Percentiles rank a stretch among this genome's conserved stretches.
These are phyloP conservation scores for Stratiomys singularior DNA, from an alignment of 2,888 invertebrate species.

Conservation along the genomic window DNA sequence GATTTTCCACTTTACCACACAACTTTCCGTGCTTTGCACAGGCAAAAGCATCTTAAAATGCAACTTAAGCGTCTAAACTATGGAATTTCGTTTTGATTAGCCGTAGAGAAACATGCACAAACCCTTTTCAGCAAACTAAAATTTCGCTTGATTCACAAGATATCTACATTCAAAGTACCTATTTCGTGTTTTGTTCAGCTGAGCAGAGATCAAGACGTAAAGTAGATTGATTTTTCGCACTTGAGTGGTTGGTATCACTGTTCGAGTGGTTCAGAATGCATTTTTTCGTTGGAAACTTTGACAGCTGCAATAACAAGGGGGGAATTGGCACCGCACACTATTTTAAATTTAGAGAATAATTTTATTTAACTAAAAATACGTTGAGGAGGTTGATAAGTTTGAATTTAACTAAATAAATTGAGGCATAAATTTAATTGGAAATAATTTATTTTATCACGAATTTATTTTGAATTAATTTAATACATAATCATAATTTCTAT, in stretches of 20 bases:
- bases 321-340: too few relatives aligned
- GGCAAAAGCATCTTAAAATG: not conserved
- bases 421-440: too few relatives aligned
- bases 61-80: not conserved
- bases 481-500: too few relatives aligned
- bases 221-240: conserved; percentile 47
- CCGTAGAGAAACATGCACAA: not conserved
- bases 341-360: too few relatives aligned
- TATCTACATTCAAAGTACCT: not conserved
- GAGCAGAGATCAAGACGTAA: conserved; percentile 41
- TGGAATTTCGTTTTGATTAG: not conserved
- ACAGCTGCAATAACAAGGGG: not conserved
- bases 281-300: conserved; percentile 43
- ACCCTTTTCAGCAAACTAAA: not conserved
- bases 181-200: conserved; percentile 48
- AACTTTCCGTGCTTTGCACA: conserved; percentile 10
- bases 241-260: conserved; percentile 25
- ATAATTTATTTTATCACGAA: too few relatives aligned
- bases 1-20: conserved; percentile 30
- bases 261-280: not conserved
- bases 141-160: not conserved
- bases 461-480: too few relatives aligned
- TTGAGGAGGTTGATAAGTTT: too few relatives aligned
- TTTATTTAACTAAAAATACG: too few relatives aligned
- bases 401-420: too few relatives aligned